Base-by-base conservation (phyloP, 2,888 invertebrate species). In the Diachrysia chrysitis region DNA sequence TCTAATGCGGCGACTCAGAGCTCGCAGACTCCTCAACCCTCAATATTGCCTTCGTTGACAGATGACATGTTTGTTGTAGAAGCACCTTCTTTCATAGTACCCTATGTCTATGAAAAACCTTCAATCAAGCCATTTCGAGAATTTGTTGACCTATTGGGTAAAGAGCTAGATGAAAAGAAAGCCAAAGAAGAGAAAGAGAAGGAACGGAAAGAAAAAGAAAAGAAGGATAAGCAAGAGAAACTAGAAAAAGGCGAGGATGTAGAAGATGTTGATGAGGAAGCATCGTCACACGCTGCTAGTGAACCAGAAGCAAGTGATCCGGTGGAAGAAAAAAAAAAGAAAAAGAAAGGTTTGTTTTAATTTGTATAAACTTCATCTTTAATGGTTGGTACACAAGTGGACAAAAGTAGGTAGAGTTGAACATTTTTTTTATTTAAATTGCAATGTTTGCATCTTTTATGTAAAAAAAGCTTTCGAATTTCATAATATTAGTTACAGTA, bases 1-100 rank as follows among this genome's bases (percentile, higher is more conserved):
- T 83, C 82, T 53, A 90, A 79, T 64, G 70, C 73, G 32, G 69
- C 91, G 29, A 82, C 90, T 56, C 90, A 94, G 76, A 87, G 90
- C 73, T 56, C 66, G 21, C 83, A 78, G 46, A 53, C 70, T 19
- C 51, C 75, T 19, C 76, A 81, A 19, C 96, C 97, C 48, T 96
- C 96, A 42, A 96, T 98, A 74, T 90, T 98, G 81, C 98, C 98
- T 0, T 97, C 98, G 9, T 91, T 98, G 25, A 98, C 98, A 21
- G 98, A 98, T 88, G 98, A 98, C 83, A 98, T 98, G 97, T 98
- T 97, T 89, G 98, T 98, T 14, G 97, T 98, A 12, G 98, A 98
- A 91, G 98, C 98, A 32, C 98, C 98, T 7, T 98, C 98, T 23
- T 98, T 98, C 87, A 98, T 98, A 87, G 98, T 98, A 80, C 98